phyloP scores from a whole-genome alignment of 2,113 vertebrate genomes.

The Etia nguti region DNA sequence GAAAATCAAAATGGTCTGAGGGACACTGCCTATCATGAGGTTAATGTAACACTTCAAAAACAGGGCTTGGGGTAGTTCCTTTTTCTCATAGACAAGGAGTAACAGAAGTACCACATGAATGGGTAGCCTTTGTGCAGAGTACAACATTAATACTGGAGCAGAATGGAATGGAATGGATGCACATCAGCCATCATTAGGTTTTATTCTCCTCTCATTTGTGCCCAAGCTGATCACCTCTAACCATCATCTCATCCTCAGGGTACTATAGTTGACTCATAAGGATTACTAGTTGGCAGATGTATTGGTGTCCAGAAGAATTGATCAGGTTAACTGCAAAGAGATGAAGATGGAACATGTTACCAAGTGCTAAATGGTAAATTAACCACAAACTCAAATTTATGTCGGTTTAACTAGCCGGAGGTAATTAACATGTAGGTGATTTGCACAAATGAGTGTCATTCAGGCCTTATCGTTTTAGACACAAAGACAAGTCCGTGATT shows the following conservation, averaged over 20 bases:
- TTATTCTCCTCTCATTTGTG: not conserved
- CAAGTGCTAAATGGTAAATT: slow-evolving; percentile 11
- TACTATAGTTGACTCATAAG: not conserved
- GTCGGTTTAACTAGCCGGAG: slow-evolving; percentile 1
- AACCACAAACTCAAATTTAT: slow-evolving; percentile 22
- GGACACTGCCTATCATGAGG: fast-evolving
- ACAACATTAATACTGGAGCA: not conserved
- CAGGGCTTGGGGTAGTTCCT: not conserved
- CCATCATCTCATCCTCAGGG: not conserved
- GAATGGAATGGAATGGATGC: not conserved
- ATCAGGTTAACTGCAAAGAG: not conserved
- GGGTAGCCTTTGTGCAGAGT: not conserved
- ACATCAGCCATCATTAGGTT: not conserved
- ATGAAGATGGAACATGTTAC: not conserved
- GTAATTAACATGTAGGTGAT: slow-evolving; percentile 29
- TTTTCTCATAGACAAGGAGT: not conserved
- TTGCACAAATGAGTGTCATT: slow-evolving; percentile 13
- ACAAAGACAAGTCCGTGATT: slow-evolving; percentile 24
- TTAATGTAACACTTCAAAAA: not conserved
- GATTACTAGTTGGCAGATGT: not conserved
- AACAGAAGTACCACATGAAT: not conserved
- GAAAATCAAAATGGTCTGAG: not conserved
- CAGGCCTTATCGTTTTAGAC: not conserved
- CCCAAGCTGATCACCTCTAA: not conserved
- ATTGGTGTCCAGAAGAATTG: not conserved